phyloP scores from a whole-genome alignment of 2,113 vertebrate species.

The Piprites chloris region DNA sequence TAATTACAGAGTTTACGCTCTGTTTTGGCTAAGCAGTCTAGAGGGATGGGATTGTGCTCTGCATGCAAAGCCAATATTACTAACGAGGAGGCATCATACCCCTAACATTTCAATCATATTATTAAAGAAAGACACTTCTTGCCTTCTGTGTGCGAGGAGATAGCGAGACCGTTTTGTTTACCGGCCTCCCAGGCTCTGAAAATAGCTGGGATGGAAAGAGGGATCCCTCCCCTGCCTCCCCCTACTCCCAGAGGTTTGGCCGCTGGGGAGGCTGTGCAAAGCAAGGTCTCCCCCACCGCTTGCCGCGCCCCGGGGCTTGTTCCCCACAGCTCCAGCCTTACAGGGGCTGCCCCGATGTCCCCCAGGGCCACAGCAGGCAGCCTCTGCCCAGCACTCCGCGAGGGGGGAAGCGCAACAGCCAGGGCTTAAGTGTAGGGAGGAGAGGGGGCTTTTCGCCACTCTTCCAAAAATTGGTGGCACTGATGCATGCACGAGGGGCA shows the following conservation, averaged over 20 bases:
- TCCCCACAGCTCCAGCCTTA: neutral
- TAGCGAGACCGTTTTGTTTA: neutral
- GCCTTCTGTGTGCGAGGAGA: neutral
- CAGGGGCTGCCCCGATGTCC: neutral
- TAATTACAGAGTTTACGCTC: constrained; percentile 72
- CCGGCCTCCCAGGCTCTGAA: neutral
- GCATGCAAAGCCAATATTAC: constrained; percentile 72
- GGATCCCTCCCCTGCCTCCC: neutral
- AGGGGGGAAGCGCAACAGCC: neutral
- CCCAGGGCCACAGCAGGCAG: neutral
- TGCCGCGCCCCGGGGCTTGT: neutral
- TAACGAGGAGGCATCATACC: constrained; percentile 49
- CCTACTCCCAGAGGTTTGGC: neutral
- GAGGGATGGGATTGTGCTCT: constrained; percentile 56
- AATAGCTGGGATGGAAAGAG: neutral
- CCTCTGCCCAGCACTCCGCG: neutral
- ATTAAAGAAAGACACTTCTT: constrained; percentile 54
- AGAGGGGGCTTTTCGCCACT: neutral
- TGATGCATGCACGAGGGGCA: neutral
- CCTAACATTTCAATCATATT: constrained; percentile 60
- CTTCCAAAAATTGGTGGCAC: neutral
- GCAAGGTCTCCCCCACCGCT: neutral
- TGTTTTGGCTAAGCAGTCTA: constrained; percentile 69
- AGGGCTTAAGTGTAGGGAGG: neutral
- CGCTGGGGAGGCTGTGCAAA: neutral